These are phyloP conservation scores for Eudorcas thomsonii DNA, from an alignment of 2,113 vertebrate genomes.

Conservation along the genomic window DNA sequence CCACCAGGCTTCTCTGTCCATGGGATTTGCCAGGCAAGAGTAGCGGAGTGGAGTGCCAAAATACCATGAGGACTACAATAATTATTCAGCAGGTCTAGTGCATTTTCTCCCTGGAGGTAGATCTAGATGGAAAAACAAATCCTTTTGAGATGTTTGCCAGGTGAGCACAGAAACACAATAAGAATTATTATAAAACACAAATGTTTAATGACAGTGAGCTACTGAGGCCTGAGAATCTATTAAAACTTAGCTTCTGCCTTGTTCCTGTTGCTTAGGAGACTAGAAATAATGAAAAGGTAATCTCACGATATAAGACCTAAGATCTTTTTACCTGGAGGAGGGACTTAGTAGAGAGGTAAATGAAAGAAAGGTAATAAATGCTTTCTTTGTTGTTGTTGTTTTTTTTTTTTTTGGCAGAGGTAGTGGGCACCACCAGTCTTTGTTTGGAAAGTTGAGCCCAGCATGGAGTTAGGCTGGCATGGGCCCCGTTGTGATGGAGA, in stretches of 20 bases:
- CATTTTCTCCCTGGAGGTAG: neutral
- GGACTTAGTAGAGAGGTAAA: neutral
- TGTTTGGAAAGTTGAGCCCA: neutral
- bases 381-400: neutral
- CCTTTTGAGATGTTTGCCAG: conserved; percentile 5
- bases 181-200: neutral
- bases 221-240: neutral
- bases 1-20: too few species aligned
- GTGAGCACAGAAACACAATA: neutral
- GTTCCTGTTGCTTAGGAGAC: neutral
- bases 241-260: conserved; percentile 4
- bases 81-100: neutral
- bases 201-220: neutral
- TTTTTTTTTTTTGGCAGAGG: neutral
- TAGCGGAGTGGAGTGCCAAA: neutral
- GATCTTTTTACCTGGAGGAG: neutral
- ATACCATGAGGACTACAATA: neutral
- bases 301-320: neutral
- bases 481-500: neutral
- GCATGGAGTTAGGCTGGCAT: too few species aligned
- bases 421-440: neutral
- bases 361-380: neutral
- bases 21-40: too few species aligned
- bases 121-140: neutral
- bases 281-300: neutral